Evolutionary conservation across 2,797 vertebrate genomes (phyloP), one percentile per base, ranked within the genome.

Genomic region (Helicolenus hilgendorfi): DNA sequence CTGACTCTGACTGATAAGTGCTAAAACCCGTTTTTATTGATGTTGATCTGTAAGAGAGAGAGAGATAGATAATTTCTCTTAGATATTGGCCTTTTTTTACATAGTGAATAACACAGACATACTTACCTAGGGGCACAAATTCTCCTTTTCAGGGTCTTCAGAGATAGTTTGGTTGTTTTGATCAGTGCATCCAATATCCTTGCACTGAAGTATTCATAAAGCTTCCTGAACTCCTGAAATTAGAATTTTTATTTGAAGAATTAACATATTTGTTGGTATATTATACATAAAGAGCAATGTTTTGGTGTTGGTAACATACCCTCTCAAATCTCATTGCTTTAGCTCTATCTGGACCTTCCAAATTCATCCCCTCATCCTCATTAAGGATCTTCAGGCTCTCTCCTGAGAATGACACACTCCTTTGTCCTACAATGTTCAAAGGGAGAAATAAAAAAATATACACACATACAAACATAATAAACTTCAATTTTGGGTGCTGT

Each of bases 71-170:
- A 3, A 18, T 45, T 45, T 45, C 15, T 45, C 7, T 79, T 36
- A 72, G 7, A 80, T 26, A 79, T 35, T 36, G 11, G 9, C 26
- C 41, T 27, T 36, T 63, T 77, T 76, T 27, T 18, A 64, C 29
- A 65, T 75, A 53, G 7, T 38, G 20, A 73, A 6, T 71, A 83
- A 68, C 14, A 70, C 79, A 85, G 87, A n/a, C 53, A 64, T 82
- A 96, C 96, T 96, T 95, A 97, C 98, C 68, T 89, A 78, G 89
- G 38, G 83, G 94, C 83, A 92, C 89, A 95, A 87, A 98, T 94
- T 95, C 98, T 97, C 87, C 72, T 97, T 94, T 95, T 98, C 88
- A 98, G 89, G 33, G 90, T 96, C 67, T 97, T 95, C 92, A 98
- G 87, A 85, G 98, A 98, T 58, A 97, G 76, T 2, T 83, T 92